phyloP scores from a whole-genome alignment of 2,113 vertebrate species.

The Laticauda colubrina region DNA sequence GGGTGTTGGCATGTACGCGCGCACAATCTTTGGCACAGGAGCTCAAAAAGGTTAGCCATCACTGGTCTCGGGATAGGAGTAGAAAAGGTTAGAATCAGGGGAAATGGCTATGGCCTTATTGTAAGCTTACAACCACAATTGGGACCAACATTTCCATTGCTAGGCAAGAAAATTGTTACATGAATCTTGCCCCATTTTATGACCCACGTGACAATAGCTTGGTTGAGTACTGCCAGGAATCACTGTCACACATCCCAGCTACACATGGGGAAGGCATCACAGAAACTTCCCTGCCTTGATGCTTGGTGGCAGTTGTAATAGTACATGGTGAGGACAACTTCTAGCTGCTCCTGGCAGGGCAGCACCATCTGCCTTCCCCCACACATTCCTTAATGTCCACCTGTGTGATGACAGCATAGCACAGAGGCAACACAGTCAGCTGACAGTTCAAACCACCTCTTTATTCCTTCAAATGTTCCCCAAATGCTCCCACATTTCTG shows the following conservation, averaged over 20 bases:
- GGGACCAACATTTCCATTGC: not conserved
- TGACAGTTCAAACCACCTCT: too few relatives aligned
- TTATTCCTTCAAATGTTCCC: too few relatives aligned
- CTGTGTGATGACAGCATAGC: not conserved
- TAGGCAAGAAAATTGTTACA: not conserved
- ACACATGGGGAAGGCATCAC: not conserved
- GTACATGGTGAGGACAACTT: not conserved
- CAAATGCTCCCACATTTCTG: too few relatives aligned
- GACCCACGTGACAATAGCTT: not conserved
- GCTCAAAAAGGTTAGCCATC: too few relatives aligned
- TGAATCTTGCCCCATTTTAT: not conserved
- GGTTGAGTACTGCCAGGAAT: not conserved
- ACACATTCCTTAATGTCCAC: not conserved
- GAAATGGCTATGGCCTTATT: conserved; percentile 13
- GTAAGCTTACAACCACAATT: not conserved
- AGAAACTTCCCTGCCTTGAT: not conserved
- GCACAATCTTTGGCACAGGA: too few relatives aligned
- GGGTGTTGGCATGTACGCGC: too few relatives aligned
- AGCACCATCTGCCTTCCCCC: not conserved
- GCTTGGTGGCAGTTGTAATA: not conserved
- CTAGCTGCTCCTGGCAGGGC: not conserved
- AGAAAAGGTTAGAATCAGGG: conserved; percentile 42
- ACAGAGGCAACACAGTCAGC: too few relatives aligned
- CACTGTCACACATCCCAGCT: not conserved
- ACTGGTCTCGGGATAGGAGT: not conserved